Evolutionary conservation across 2,888 invertebrate species (phyloP).

Genomic region (Capitulum mitella): DNA sequence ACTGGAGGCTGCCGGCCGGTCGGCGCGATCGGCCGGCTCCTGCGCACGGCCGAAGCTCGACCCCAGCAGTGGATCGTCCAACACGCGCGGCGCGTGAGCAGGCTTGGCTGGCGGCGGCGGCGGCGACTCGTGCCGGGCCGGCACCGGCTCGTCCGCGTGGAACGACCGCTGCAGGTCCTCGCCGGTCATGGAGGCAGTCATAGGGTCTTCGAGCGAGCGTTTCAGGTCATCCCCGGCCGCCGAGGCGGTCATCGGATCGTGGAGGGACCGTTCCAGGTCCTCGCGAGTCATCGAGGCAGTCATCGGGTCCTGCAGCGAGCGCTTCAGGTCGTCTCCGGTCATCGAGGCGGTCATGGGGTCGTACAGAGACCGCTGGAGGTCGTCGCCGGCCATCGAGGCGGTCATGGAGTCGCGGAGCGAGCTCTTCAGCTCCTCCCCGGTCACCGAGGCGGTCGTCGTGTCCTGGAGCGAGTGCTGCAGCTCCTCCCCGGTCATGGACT

Average conservation of each 20-base stretch:
- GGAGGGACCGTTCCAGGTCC: background rate
- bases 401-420: background rate
- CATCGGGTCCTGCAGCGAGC: background rate
- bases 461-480: background rate
- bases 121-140: background rate
- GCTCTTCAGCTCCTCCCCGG: background rate
- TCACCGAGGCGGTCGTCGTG: background rate
- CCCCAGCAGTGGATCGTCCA: slow-evolving; percentile 6
- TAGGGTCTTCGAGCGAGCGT: background rate
- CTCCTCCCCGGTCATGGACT: background rate
- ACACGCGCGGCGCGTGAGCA: background rate
- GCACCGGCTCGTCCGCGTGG: background rate
- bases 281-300: background rate
- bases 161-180: slow-evolving; percentile 11
- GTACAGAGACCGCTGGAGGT: background rate
- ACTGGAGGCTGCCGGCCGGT: background rate
- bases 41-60: background rate
- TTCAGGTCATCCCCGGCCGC: background rate
- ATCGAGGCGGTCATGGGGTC: background rate
- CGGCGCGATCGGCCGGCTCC: background rate
- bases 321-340: slow-evolving; percentile 12
- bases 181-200: background rate
- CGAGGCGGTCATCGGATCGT: background rate
- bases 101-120: background rate
- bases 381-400: background rate